A percentile compares a stretch with the other conserved stretches of the same genome.
Evolutionary conservation across 1,140 invertebrate genomes (phyloP).

Genomic region (Platyscapa corneri): DNA sequence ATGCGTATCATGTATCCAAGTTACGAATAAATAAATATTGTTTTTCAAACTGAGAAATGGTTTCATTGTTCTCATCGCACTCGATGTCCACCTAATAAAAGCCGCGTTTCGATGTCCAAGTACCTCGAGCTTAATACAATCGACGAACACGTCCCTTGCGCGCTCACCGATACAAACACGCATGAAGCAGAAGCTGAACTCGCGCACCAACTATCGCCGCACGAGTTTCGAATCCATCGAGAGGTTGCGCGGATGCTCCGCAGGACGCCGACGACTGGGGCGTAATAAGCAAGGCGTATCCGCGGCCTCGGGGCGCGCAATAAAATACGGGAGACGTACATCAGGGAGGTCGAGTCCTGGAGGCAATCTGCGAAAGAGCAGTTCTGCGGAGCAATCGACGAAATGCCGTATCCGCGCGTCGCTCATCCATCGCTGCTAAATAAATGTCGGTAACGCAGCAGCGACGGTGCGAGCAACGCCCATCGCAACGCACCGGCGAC

Average conservation of each 20-base stretch:
- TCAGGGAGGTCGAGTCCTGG: neutral
- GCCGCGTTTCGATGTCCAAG: too few species aligned
- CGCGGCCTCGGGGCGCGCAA: neutral
- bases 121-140: too few species aligned
- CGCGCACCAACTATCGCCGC: too few species aligned
- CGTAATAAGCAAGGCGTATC: neutral
- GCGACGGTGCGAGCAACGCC: neutral
- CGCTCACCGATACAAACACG: too few species aligned
- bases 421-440: neutral
- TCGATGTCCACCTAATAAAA: too few species aligned
- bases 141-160: too few species aligned
- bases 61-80: neutral
- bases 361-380: conserved; percentile 27
- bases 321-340: neutral
- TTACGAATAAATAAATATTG: neutral
- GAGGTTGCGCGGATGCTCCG: neutral
- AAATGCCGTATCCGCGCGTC: neutral
- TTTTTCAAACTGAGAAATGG: neutral
- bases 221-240: too few species aligned
- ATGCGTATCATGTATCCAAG: neutral
- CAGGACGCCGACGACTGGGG: too few species aligned
- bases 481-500: conserved; percentile 19
- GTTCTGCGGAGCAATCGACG: neutral
- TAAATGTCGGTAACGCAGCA: neutral
- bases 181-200: too few species aligned